Base-by-base conservation (phyloP, 2,797 vertebrate species). In the Channallabes apus region DNA sequence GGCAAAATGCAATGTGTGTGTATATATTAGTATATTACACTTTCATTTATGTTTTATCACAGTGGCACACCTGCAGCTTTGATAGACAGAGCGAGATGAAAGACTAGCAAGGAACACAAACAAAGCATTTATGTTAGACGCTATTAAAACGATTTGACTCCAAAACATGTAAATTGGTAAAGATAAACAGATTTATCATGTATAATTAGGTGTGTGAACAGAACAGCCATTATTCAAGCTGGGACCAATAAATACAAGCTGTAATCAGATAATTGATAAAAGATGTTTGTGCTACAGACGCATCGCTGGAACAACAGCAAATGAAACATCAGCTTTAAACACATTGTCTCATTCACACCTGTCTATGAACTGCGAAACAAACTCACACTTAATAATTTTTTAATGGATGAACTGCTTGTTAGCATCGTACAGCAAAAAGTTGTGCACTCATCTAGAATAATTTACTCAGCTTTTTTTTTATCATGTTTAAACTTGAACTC, bases 301-400 rank as follows among this genome's bases (percentile, higher is more conserved):
- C 85, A 88, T 85, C 87, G 90, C 88, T 90, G 88, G 85, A 84
- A 87, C 87, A 84, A 15, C 82, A 82, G 65, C 83, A 92, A 87
- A 87, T 87, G 82, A 85, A 87, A 89, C 58, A 87, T 80, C 78
- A 87, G 84, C 86, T 89, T 90, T 77, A 54, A 79, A 78, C 91
- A 83, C 75, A 75, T 72, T 80, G 4, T 77, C 89, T 92, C 89
- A 88, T 91, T 90, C 88, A 89, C 90, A 92, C 88, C 92, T 91
- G 90, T 91, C 92, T 94, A 91, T 87, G 89, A 86, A 88, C 87
- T 91, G 88, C 91, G 92, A 94, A 94, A 93, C 91, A 89, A 85
- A 82, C 78, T 88, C 90, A 88, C 89, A 81, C 92, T 92, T 91
- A 93, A 94, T 93, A 92, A 91, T 90, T 89, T 93, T 94, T 94